These are phyloP conservation scores for Ophiothrix spiculata DNA, from an alignment of 35 echinoderm and acorn worm species.

Conservation along the genomic window DNA sequence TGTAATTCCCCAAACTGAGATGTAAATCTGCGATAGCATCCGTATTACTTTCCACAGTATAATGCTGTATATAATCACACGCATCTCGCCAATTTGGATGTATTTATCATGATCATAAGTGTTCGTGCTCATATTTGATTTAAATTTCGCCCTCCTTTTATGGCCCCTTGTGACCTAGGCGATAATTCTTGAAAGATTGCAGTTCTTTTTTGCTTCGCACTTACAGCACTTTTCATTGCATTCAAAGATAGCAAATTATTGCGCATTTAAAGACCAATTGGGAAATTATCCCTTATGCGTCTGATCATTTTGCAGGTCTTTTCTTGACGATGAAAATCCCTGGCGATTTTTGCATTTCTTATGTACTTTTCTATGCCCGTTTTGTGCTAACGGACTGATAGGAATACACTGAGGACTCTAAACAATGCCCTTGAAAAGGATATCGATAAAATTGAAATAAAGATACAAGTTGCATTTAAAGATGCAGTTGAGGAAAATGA, in stretches of 20 bases:
- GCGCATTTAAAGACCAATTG: neutral
- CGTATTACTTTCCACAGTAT: neutral
- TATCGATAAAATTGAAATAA: neutral
- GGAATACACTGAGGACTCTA: neutral
- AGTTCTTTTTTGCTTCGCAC: neutral
- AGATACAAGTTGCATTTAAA: constrained; percentile 2
- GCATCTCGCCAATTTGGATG: neutral
- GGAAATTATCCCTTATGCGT: neutral
- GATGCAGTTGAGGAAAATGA: neutral
- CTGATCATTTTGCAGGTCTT: constrained; percentile 6
- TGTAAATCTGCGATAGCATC: neutral
- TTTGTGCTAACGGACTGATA: neutral
- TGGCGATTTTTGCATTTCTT: neutral
- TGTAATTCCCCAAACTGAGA: neutral
- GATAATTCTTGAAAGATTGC: neutral
- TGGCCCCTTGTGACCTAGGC: neutral
- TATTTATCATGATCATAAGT: neutral
- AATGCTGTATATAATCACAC: neutral
- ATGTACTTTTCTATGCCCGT: constrained; percentile 2
- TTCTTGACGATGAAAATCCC: neutral
- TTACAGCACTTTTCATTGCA: neutral
- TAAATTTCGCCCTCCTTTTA: neutral
- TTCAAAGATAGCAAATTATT: neutral
- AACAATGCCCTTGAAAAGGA: neutral
- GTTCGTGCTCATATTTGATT: neutral